phyloP scores from a whole-genome alignment of 2,888 invertebrate genomes.

The Rhimphoctona megacephalus region DNA sequence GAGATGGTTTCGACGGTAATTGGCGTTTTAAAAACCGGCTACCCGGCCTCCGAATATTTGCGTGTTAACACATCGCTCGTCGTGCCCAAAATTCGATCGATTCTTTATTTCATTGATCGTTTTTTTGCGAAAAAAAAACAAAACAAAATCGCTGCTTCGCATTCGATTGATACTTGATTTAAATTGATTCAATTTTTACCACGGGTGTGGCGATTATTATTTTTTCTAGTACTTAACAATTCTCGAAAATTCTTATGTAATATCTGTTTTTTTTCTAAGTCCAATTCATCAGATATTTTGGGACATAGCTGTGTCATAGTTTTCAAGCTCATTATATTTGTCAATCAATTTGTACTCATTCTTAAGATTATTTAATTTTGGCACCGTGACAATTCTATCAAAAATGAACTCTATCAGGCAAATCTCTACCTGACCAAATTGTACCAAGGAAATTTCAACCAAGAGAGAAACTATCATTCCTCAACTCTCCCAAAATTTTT shows the following conservation, averaged over 20 bases:
- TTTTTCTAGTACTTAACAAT: neutral
- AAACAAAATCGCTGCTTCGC: neutral
- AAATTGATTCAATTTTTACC: neutral
- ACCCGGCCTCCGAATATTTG: slow-evolving; percentile 17
- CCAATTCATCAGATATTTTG: neutral
- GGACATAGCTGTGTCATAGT: neutral
- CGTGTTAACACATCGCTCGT: neutral
- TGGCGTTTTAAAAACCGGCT: slow-evolving; percentile 33
- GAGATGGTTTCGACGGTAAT: neutral
- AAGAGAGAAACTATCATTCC: too few species aligned
- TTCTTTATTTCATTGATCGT: neutral
- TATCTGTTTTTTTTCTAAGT: neutral
- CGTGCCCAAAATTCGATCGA: neutral
- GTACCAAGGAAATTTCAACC: too few species aligned
- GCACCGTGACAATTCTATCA: too few species aligned
- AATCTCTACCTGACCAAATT: too few species aligned
- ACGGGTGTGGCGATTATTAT: neutral
- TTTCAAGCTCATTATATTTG: neutral
- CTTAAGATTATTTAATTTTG: neutral
- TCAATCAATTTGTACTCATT: neutral
- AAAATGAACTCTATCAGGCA: too few species aligned
- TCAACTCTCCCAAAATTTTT: too few species aligned
- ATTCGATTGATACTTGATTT: neutral
- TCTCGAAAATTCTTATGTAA: slow-evolving; percentile 22
- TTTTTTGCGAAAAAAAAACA: neutral